Evolutionary conservation across 2,113 vertebrate genomes (phyloP).

Genomic region (Perca flavescens): DNA sequence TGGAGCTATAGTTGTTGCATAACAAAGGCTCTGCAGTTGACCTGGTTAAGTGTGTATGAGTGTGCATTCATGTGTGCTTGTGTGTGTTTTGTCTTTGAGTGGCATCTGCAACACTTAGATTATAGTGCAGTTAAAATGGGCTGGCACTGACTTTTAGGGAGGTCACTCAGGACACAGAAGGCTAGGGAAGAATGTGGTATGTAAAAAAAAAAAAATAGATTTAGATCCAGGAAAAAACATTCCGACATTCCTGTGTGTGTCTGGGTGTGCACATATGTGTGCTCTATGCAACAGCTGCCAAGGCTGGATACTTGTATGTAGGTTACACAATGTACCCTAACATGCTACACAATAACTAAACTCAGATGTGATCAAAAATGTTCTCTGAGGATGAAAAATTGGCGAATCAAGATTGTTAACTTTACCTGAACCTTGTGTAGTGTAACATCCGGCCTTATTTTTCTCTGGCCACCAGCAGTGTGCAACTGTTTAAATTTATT

Average conservation of each 20-base stretch:
- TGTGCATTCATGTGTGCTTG: background rate
- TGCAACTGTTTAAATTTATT: background rate
- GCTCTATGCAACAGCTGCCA: constrained; percentile 38
- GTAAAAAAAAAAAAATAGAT: constrained; percentile 71
- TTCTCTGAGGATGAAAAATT: background rate
- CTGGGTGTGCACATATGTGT: constrained; percentile 55
- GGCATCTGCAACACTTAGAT: constrained; percentile 18
- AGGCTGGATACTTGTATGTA: constrained; percentile 7
- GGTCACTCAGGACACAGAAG: constrained; percentile 56
- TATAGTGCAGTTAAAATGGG: constrained; percentile 46
- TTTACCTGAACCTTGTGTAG: background rate
- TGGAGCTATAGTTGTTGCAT: constrained; percentile 52
- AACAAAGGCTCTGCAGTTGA: constrained; percentile 57
- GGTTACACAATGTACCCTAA: constrained; percentile 33
- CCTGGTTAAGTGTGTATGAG: constrained; percentile 34
- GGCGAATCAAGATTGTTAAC: background rate
- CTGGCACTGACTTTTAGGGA: constrained; percentile 34
- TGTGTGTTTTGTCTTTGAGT: constrained; percentile 23
- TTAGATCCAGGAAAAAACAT: constrained; percentile 75
- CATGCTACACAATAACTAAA: constrained; percentile 5
- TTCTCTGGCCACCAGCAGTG: background rate
- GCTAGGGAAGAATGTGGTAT: constrained; percentile 63
- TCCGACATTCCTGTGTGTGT: constrained; percentile 73
- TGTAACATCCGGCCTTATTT: background rate
- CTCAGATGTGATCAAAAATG: background rate